Evolutionary conservation across 2,888 invertebrate species (phyloP).

Genomic region (Dugesia japonica): DNA sequence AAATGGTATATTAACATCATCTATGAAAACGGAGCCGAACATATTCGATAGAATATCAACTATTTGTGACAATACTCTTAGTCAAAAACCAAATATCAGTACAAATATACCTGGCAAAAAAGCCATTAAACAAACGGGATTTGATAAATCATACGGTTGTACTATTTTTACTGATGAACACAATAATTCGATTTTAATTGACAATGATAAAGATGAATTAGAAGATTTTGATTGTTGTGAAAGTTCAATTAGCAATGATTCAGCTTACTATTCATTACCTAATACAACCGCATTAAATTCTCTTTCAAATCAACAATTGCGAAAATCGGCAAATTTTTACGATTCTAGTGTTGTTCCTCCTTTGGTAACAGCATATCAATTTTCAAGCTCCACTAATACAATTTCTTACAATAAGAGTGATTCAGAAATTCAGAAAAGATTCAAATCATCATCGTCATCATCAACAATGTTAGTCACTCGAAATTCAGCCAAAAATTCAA

Average conservation of each 20-base stretch:
- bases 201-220: conserved; percentile 11
- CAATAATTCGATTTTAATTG: background rate
- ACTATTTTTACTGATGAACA: background rate
- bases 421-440: background rate
- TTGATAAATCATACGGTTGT: background rate
- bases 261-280: background rate
- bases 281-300: background rate
- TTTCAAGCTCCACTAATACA: background rate
- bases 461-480: too few species aligned
- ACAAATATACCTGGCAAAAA: too few species aligned
- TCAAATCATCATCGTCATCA: too few species aligned
- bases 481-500: background rate
- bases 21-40: background rate
- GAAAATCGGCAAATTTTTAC: background rate
- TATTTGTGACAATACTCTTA: background rate
- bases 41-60: background rate
- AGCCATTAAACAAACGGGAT: background rate
- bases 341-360: background rate
- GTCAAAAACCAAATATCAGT: too few species aligned
- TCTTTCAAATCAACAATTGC: background rate
- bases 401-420: background rate
- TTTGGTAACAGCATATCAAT: background rate
- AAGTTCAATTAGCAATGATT: conserved; percentile 1
- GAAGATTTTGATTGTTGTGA: background rate
- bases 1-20: background rate